phyloP scores from a whole-genome alignment of 2,113 vertebrate genomes.

The Pagrus major region DNA sequence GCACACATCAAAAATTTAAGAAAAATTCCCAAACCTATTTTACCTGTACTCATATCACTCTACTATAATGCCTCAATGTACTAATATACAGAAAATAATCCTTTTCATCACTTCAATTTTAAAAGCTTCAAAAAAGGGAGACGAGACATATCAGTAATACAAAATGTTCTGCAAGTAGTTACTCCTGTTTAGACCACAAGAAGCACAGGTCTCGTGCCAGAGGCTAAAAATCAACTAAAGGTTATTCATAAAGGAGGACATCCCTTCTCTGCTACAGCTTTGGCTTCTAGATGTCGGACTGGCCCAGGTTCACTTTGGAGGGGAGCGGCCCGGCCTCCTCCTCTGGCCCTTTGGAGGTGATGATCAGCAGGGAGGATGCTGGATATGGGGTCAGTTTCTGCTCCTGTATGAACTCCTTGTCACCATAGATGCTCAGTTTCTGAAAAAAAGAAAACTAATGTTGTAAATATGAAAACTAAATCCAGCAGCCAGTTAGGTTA shows the following conservation, averaged over 20 bases:
- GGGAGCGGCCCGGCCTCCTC: slow-evolving; percentile 94
- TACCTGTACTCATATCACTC: slow-evolving; percentile 16
- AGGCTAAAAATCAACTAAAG: slow-evolving; percentile 42
- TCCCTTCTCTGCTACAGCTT: slow-evolving; percentile 40
- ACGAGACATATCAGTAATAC: slow-evolving; percentile 40
- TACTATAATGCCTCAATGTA: slow-evolving; percentile 70
- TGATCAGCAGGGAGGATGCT: slow-evolving; percentile 90
- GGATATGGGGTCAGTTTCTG: slow-evolving; percentile 92
- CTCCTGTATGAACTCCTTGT: slow-evolving; percentile 90
- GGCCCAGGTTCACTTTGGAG: slow-evolving; percentile 91
- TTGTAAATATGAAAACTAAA: too few relatives aligned
- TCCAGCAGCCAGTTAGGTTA: too few relatives aligned
- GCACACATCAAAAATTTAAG: slow-evolving; percentile 38
- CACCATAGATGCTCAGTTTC: slow-evolving; percentile 98
- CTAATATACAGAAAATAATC: slow-evolving; percentile 65
- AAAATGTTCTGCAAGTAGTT: slow-evolving; percentile 61
- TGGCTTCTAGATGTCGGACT: slow-evolving; percentile 85
- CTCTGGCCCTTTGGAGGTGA: slow-evolving; percentile 87
- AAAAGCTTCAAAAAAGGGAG: slow-evolving; percentile 50
- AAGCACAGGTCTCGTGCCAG: slow-evolving; percentile 29
- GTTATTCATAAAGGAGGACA: slow-evolving; percentile 17
- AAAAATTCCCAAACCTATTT: slow-evolving; percentile 41
- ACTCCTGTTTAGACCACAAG: slow-evolving; percentile 54
- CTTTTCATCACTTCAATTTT: slow-evolving; percentile 32
- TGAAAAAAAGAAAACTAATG: slow-evolving; percentile 52